Percentiles rank a stretch among this genome's conserved stretches.
Conservation (phyloP, 2,113 vertebrate genomes). For the Strix aluco region DNA sequence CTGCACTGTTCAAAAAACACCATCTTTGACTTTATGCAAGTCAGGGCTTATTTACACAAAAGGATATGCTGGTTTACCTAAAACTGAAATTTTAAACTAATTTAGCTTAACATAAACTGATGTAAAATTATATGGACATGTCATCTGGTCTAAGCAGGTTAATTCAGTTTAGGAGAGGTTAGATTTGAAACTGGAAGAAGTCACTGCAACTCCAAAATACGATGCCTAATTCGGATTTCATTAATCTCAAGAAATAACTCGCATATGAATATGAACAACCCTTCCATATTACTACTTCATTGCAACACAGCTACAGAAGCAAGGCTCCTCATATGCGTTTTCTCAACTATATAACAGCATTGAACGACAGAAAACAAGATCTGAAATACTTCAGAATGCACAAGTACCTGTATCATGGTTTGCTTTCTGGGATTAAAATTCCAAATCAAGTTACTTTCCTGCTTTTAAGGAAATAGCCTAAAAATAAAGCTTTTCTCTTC, state of each 20-base stretch:
- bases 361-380: background rate
- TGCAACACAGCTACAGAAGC: background rate
- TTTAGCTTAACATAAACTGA: background rate
- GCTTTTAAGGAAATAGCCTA: background rate
- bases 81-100: background rate
- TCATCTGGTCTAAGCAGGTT: background rate
- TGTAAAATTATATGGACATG: background rate
- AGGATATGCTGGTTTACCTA: background rate
- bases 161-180: background rate
- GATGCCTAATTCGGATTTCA: background rate
- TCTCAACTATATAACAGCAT: background rate
- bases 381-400: background rate
- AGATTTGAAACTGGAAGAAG: background rate
- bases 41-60: background rate
- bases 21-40: background rate
- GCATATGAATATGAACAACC: background rate
- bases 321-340: background rate
- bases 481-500: background rate
- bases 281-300: background rate
- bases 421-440: background rate
- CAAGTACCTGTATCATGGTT: accelerated
- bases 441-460: background rate
- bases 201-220: background rate
- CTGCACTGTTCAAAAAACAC: background rate
- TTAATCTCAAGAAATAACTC: background rate